Conservation (phyloP, 2,797 vertebrate genomes). For the Oryzias sinensis region DNA sequence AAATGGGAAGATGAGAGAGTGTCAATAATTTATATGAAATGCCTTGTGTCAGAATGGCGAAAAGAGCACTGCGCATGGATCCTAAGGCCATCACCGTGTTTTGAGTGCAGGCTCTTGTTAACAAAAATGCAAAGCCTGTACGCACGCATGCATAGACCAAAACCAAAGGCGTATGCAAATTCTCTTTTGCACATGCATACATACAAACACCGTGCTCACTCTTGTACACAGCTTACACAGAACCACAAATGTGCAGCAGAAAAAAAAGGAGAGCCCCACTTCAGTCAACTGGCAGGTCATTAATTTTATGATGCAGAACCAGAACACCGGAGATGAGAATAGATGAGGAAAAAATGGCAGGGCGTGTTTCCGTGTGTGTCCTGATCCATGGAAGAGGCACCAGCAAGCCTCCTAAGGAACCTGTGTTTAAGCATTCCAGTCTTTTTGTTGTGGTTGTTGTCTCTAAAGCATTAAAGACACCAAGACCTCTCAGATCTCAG, state of each 20-base stretch:
- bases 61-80: constrained; percentile 55
- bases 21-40: constrained; percentile 84
- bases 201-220: constrained; percentile 26
- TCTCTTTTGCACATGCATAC: constrained; percentile 37
- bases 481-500: constrained; percentile 57
- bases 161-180: constrained; percentile 65
- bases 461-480: constrained; percentile 50
- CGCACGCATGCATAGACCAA: constrained; percentile 25
- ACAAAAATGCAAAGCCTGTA: constrained; percentile 22
- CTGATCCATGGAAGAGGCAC: constrained; percentile 54
- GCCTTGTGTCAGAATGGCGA: constrained; percentile 73
- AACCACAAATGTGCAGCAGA: constrained; percentile 40
- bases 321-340: constrained; percentile 53
- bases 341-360: constrained; percentile 12
- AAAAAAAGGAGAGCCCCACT: constrained; percentile 57
- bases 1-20: constrained; percentile 55
- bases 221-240: constrained; percentile 44
- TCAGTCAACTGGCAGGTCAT: constrained; percentile 79
- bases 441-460: constrained; percentile 72
- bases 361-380: constrained; percentile 52
- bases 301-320: constrained; percentile 76
- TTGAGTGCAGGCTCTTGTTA: constrained; percentile 54
- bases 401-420: constrained; percentile 56
- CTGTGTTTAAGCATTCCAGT: constrained; percentile 68
- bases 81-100: constrained; percentile 60